Evolutionary conservation across 1,140 invertebrate species (phyloP).

Genomic region (Atta cephalotes): DNA sequence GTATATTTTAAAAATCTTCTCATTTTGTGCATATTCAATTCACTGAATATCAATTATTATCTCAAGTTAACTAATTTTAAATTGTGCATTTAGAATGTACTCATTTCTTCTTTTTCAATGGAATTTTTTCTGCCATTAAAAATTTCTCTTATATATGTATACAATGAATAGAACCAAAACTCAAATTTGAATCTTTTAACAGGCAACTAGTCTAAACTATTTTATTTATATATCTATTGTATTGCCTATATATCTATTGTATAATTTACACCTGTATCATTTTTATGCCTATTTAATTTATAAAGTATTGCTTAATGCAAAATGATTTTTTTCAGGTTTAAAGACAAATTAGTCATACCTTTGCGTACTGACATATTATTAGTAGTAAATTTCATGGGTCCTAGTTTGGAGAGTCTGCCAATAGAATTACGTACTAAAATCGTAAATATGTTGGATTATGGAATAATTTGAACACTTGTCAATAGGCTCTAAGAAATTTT

Average conservation of each 20-base stretch:
- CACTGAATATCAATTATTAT: too few relatives aligned
- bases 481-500: background rate
- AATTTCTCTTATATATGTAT: too few relatives aligned
- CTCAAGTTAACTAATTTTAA: too few relatives aligned
- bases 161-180: too few relatives aligned
- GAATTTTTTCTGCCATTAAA: too few relatives aligned
- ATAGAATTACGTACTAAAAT: slow-evolving; percentile 74
- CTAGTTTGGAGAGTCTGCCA: slow-evolving; percentile 77
- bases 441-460: slow-evolving; percentile 39
- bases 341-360: slow-evolving; percentile 74
- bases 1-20: too few relatives aligned
- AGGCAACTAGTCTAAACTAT: too few relatives aligned
- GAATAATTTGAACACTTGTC: background rate
- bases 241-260: background rate
- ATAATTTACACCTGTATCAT: background rate
- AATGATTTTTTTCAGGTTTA: slow-evolving; percentile 74
- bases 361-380: slow-evolving; percentile 74
- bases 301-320: background rate
- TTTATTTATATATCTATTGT: too few relatives aligned
- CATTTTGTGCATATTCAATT: too few relatives aligned
- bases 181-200: too few relatives aligned
- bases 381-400: slow-evolving; percentile 68
- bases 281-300: background rate
- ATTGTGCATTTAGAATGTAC: too few relatives aligned
- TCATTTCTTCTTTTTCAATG: too few relatives aligned